phyloP scores from a whole-genome alignment of 2,797 vertebrate genomes.

The Labeo calbasu region DNA sequence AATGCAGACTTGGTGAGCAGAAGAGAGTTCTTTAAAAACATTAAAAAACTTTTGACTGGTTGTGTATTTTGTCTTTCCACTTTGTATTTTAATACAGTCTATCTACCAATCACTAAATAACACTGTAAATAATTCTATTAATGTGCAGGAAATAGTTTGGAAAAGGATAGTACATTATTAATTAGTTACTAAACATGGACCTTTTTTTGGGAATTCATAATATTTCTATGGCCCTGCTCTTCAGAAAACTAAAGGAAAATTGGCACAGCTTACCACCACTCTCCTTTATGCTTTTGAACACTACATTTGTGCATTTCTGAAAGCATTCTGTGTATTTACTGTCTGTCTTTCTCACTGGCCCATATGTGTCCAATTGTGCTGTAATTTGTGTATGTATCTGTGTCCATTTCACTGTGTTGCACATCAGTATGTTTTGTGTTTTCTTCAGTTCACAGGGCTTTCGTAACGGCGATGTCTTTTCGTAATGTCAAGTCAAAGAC shows the following conservation, averaged over 20 bases:
- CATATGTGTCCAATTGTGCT: slow-evolving; percentile 28
- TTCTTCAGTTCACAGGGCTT: slow-evolving; percentile 44
- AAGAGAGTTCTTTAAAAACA: too few relatives aligned
- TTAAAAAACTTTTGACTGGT: too few relatives aligned
- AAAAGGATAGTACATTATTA: not conserved
- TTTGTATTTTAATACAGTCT: too few relatives aligned
- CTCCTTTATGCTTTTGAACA: slow-evolving; percentile 13
- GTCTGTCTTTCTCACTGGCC: slow-evolving; percentile 3
- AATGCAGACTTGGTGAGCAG: too few relatives aligned
- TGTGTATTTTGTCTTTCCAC: too few relatives aligned
- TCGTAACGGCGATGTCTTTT: slow-evolving; percentile 30
- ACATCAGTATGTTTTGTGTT: slow-evolving; percentile 45
- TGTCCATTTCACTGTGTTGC: slow-evolving; percentile 45
- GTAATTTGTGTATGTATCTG: slow-evolving; percentile 41
- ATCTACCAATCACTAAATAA: not conserved
- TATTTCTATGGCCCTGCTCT: not conserved
- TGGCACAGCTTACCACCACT: slow-evolving; percentile 17
- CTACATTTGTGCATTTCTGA: slow-evolving; percentile 28
- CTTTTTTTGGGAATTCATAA: not conserved
- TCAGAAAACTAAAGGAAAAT: not conserved
- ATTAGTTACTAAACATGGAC: not conserved
- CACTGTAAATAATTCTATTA: not conserved
- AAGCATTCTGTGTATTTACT: slow-evolving; percentile 41
- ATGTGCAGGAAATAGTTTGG: not conserved
- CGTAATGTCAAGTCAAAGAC: slow-evolving; percentile 45